Percentiles rank a stretch among this genome's conserved stretches.
These are phyloP conservation scores for Agonopterix alstromeriana DNA, from an alignment of 2,888 invertebrate genomes.

Conservation along the genomic window DNA sequence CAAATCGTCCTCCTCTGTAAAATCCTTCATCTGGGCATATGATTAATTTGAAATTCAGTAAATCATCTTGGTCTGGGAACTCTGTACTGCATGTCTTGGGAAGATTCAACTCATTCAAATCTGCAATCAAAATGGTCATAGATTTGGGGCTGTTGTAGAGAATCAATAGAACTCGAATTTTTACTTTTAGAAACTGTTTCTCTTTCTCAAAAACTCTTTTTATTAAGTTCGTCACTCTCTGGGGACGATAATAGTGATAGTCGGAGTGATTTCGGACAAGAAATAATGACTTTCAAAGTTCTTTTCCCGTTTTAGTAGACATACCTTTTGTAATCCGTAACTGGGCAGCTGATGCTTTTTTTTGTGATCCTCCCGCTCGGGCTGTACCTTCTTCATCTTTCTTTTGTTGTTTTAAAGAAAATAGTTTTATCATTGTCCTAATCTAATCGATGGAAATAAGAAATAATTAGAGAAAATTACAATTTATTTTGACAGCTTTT, in stretches of 20 bases:
- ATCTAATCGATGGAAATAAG: constrained; percentile 51
- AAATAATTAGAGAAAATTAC: constrained; percentile 8
- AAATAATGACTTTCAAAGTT: background rate
- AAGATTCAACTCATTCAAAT: constrained; percentile 97
- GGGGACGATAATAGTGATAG: constrained; percentile 18
- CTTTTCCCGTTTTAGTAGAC: background rate
- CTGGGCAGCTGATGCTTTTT: constrained; percentile 97
- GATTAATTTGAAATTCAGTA: constrained; percentile 95
- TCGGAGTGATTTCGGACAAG: background rate
- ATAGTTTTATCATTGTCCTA: constrained; percentile 95
- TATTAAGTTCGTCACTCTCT: too few species aligned
- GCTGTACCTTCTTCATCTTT: constrained; percentile 94
- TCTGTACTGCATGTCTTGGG: constrained; percentile 98
- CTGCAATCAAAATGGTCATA: constrained; percentile 68
- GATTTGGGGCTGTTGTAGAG: too few species aligned
- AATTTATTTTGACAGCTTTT: constrained; percentile 66
- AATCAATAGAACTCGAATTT: too few species aligned
- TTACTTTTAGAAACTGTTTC: too few species aligned
- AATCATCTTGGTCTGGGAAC: constrained; percentile 97
- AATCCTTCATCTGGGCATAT: constrained; percentile 99
- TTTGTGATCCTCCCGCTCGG: constrained; percentile 81
- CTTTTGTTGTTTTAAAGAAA: constrained; percentile 98
- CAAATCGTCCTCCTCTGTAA: constrained; percentile 94
- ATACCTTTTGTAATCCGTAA: constrained; percentile 97
- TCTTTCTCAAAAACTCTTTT: too few species aligned